Evolutionary conservation across 1,140 invertebrate species (phyloP).

Genomic region (Halesus radiatus): DNA sequence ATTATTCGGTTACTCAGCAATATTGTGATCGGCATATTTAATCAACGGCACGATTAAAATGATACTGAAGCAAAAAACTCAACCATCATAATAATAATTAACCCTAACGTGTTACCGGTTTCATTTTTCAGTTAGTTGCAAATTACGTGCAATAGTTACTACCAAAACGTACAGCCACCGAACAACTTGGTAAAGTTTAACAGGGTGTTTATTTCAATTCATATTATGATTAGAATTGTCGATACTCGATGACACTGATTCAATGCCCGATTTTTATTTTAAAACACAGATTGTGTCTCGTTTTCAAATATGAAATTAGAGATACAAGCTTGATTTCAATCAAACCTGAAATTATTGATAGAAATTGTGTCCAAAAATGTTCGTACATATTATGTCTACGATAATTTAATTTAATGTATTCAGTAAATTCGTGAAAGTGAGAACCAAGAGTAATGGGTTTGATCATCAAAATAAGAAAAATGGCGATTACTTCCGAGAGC

Average conservation of each 20-base stretch:
- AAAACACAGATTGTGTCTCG: too few relatives aligned
- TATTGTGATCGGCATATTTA: conserved; percentile 23
- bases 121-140: not conserved
- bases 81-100: not conserved
- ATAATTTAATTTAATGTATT: too few relatives aligned
- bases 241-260: too few relatives aligned
- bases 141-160: not conserved
- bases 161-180: not conserved
- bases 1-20: not conserved
- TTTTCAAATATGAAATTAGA: too few relatives aligned
- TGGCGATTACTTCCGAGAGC: not conserved
- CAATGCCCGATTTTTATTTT: too few relatives aligned
- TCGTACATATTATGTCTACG: too few relatives aligned
- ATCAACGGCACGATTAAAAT: conserved; percentile 19
- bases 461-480: conserved; percentile 9
- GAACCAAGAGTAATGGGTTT: not conserved
- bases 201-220: too few relatives aligned
- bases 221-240: too few relatives aligned
- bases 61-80: conserved; percentile 14
- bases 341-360: too few relatives aligned
- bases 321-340: too few relatives aligned
- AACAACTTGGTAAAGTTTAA: too few relatives aligned
- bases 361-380: too few relatives aligned
- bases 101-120: conserved; percentile 14
- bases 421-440: not conserved